Conservation (phyloP, 2,113 vertebrate species). For the Climacteris rufus region DNA sequence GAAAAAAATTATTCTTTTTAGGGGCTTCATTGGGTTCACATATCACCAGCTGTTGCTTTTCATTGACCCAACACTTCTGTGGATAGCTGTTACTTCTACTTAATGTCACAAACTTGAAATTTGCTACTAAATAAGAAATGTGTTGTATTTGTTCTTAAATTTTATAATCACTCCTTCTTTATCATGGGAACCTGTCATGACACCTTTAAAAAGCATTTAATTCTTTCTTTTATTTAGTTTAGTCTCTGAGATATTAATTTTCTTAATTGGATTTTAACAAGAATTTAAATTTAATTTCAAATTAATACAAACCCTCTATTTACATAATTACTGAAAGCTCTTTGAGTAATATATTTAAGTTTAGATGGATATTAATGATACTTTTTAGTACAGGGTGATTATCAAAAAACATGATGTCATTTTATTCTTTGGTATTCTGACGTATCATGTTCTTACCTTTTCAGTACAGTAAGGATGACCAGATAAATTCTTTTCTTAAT, state of each 20-base stretch:
- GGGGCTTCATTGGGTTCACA: neutral
- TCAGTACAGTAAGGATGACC: neutral
- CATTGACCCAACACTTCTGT: neutral
- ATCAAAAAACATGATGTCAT: neutral
- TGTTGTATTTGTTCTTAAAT: neutral
- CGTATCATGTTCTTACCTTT: neutral
- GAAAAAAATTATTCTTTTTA: neutral
- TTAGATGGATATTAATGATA: neutral
- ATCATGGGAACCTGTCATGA: neutral
- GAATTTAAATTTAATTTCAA: neutral
- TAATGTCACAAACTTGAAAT: neutral
- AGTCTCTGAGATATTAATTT: neutral
- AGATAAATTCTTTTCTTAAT: neutral
- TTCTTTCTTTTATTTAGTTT: neutral
- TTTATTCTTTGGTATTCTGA: neutral
- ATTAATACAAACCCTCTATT: neutral
- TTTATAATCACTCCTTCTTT: neutral
- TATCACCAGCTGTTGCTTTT: neutral
- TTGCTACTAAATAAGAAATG: neutral
- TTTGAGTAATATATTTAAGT: neutral
- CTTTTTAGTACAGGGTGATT: neutral
- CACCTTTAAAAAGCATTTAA: neutral
- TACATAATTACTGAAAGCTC: neutral
- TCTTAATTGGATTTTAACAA: neutral
- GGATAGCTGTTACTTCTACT: neutral